Conservation (phyloP, 2,888 invertebrate species). For the Ochlodes sylvanus region DNA sequence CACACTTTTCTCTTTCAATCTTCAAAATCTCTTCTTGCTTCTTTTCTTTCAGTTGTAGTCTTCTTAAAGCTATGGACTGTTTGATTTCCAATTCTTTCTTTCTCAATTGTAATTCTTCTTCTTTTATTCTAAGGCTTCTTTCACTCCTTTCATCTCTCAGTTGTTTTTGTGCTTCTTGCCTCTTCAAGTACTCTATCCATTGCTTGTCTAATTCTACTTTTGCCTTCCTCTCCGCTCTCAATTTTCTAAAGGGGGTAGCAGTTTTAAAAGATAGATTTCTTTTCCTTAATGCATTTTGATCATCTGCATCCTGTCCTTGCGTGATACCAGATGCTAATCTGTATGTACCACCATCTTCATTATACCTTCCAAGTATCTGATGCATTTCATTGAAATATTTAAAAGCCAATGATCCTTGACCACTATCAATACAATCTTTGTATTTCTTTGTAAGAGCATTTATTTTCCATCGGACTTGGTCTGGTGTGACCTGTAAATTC, state of each 20-base stretch:
- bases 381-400: slow-evolving; percentile 75
- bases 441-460: slow-evolving; percentile 72
- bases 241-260: slow-evolving; percentile 60
- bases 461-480: slow-evolving; percentile 72
- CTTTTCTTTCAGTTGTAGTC: slow-evolving; percentile 64
- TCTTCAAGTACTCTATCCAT: slow-evolving; percentile 67
- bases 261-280: slow-evolving; percentile 53
- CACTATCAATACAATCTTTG: slow-evolving; percentile 67
- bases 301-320: slow-evolving; percentile 51
- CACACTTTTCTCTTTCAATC: slow-evolving; percentile 70
- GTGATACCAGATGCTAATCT: slow-evolving; percentile 63
- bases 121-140: slow-evolving; percentile 62
- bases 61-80: slow-evolving; percentile 65
- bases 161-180: slow-evolving; percentile 64
- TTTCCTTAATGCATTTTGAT: slow-evolving; percentile 48
- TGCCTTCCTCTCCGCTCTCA: slow-evolving; percentile 62
- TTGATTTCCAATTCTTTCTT: slow-evolving; percentile 68
- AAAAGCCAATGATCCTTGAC: slow-evolving; percentile 59
- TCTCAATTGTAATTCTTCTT: slow-evolving; percentile 65
- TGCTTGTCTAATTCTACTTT: slow-evolving; percentile 69
- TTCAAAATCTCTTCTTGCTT: slow-evolving; percentile 68
- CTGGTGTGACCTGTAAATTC: slow-evolving; percentile 62
- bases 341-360: slow-evolving; percentile 58
- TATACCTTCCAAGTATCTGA: slow-evolving; percentile 63
- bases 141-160: slow-evolving; percentile 64